These are phyloP conservation scores for Setophaga coronata DNA, from an alignment of 2,113 vertebrate genomes.

Conservation along the genomic window DNA sequence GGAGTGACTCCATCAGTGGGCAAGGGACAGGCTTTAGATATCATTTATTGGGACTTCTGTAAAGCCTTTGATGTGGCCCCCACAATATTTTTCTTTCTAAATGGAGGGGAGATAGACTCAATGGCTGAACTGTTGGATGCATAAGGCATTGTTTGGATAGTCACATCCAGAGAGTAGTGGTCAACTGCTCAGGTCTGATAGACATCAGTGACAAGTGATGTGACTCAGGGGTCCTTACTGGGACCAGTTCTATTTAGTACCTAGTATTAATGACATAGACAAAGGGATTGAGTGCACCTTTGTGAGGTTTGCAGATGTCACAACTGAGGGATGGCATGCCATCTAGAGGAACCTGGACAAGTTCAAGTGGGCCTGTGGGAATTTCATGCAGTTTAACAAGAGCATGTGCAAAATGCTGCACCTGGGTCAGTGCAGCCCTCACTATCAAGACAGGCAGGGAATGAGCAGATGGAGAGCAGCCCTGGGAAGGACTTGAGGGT, in stretches of 20 bases:
- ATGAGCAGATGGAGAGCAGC: not conserved
- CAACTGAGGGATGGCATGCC: not conserved
- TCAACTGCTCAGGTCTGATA: not conserved
- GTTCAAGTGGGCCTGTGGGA: not conserved
- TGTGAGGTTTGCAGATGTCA: not conserved
- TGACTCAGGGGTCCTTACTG: not conserved
- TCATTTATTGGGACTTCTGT: not conserved
- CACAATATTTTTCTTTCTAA: not conserved
- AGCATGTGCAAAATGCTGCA: not conserved
- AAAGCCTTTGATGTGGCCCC: not conserved
- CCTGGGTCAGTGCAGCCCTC: fast-evolving
- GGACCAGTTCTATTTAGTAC: not conserved
- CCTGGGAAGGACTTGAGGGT: not conserved
- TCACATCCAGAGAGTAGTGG: not conserved
- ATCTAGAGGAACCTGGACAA: not conserved
- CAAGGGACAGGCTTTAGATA: not conserved
- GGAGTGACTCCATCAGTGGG: not conserved
- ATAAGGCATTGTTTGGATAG: not conserved
- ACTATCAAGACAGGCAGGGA: not conserved
- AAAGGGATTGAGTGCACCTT: not conserved
- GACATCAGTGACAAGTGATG: not conserved
- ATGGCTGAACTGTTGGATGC: not conserved
- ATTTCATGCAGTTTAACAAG: not conserved
- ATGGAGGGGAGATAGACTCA: not conserved
- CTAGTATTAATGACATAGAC: not conserved